phyloP scores from a whole-genome alignment of 1,140 invertebrate genomes.

The Calycopis cecrops region DNA sequence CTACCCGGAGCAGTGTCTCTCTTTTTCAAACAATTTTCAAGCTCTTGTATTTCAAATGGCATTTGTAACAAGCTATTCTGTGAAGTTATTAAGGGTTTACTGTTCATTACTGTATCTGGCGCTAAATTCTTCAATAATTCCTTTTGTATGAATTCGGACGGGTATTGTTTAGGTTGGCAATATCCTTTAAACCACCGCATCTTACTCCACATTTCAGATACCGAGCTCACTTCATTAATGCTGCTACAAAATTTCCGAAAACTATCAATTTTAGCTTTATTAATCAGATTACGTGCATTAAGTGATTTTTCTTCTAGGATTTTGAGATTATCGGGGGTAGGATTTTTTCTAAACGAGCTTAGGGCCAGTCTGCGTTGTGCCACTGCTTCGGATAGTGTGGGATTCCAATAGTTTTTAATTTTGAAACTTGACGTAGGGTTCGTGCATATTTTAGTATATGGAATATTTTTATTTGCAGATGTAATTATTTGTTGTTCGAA shows the following conservation, averaged over 20 bases:
- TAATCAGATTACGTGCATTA: slow-evolving; percentile 12
- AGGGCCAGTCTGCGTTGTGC: slow-evolving; percentile 11
- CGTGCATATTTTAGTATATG: background rate
- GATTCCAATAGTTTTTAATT: slow-evolving; percentile 7
- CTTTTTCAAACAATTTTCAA: too few species aligned
- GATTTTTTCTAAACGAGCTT: slow-evolving; percentile 14
- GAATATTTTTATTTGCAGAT: slow-evolving; percentile 17
- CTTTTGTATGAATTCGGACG: too few species aligned
- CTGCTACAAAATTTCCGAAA: slow-evolving; percentile 13
- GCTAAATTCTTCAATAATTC: too few species aligned
- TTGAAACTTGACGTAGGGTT: slow-evolving; percentile 6
- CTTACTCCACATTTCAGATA: slow-evolving; percentile 15
- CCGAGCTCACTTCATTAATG: slow-evolving; percentile 12
- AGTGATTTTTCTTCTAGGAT: too few species aligned
- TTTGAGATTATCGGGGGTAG: slow-evolving; percentile 5
- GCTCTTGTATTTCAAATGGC: too few species aligned
- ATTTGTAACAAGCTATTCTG: too few species aligned
- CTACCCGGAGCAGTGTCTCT: too few species aligned
- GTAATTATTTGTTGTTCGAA: slow-evolving; percentile 13
- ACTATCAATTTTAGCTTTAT: slow-evolving; percentile 11
- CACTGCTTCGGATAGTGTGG: background rate
- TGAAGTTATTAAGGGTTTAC: too few species aligned
- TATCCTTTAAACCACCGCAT: slow-evolving; percentile 17
- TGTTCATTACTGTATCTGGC: too few species aligned
- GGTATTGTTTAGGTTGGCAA: background rate